These are phyloP conservation scores for Eugnorisma glareosa DNA, from an alignment of 2,888 invertebrate genomes.

Conservation along the genomic window DNA sequence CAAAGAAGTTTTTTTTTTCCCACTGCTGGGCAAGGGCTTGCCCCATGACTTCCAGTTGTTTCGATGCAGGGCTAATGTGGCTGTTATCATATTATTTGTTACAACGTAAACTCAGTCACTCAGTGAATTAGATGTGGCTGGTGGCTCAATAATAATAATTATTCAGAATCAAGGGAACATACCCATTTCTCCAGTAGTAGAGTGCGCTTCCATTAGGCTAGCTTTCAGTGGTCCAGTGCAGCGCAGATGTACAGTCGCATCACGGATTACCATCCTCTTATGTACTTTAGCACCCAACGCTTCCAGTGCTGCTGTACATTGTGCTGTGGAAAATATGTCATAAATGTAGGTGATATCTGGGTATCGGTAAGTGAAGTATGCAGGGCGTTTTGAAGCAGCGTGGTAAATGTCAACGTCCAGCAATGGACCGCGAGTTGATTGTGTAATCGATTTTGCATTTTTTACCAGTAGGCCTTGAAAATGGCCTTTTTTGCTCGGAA, in stretches of 20 bases:
- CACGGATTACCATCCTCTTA: slow-evolving; percentile 84
- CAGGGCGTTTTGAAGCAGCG: neutral
- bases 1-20: no score
- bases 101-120: neutral
- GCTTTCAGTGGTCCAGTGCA: slow-evolving; percentile 82
- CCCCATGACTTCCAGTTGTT: no score
- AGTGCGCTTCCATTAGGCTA: slow-evolving; percentile 90
- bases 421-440: neutral
- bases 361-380: no score
- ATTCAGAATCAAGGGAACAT: slow-evolving; percentile 34
- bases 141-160: neutral
- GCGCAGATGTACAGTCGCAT: slow-evolving; percentile 88
- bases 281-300: slow-evolving; percentile 85
- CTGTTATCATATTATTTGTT: neutral
- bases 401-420: neutral
- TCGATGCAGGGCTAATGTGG: no score
- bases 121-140: neutral
- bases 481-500: neutral
- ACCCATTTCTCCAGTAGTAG: slow-evolving; percentile 91
- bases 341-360: no score
- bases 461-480: neutral
- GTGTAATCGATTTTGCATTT: neutral
- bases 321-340: slow-evolving; percentile 69
- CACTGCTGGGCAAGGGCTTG: no score
- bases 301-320: slow-evolving; percentile 83